Base-by-base conservation (phyloP, 2,888 invertebrate species). In the Frankliniella intonsa region DNA sequence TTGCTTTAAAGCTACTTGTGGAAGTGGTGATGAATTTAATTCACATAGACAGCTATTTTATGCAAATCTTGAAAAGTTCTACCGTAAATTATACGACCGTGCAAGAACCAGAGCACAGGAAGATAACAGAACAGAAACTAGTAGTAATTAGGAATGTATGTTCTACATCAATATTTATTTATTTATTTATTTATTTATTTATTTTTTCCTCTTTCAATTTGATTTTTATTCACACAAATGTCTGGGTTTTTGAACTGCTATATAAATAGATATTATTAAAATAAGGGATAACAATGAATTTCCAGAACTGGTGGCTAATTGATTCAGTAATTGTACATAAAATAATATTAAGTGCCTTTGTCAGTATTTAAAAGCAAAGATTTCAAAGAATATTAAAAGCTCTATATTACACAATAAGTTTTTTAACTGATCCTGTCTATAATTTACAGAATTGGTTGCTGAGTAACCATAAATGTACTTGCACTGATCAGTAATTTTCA, bases 51-150 rank as follows among this genome's bases (percentile, higher is more conserved):
- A 76, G 25, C 25, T 76, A 76, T 76, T 76, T 76, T 76, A 76
- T 76, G n/a, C 69, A 25, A 76, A 76, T 76, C 69, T 76, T 76
- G 69, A 76, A 25, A 76, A 76, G 25, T 76, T 76, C 25, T 76
- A 76, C 25, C 22, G 69, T 0, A 76, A 76, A 22, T 25, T 76
- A 10, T 76, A 76, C 9, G 69, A 76, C 25, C n/a, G 69, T 25
- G 69, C 69, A 76, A 76, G 25, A 25, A 22, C 25, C 69, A 76
- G 69, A 22, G 69, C 69, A 76, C 25, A 76, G 25, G 69, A 22
- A 12, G 69, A 76, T 9, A 76, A 38, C 38, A 38, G 38, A 38
- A 38, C 38, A 38, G 38, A 38, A 38, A 5, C 38, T 5, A 3
- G 38, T 3, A 38, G 38, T 3, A 38, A 38, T 38, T 38, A 38